Conservation (phyloP, 2,797 vertebrate species). For the Poecilia velifera region DNA sequence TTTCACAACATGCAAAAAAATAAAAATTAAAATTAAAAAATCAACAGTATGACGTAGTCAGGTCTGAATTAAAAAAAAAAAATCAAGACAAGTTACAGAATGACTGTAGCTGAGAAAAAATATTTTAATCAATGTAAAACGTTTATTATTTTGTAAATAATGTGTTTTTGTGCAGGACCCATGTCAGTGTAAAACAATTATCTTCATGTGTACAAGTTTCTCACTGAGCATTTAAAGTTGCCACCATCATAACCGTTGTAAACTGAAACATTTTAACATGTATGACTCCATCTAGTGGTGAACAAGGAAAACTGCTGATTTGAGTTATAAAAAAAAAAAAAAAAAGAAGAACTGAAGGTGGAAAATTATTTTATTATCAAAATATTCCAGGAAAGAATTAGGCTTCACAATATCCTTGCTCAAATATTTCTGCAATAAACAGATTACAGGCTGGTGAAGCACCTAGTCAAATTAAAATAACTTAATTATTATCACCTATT, state of each 20-base stretch:
- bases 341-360: background rate
- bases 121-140: slow-evolving; percentile 10
- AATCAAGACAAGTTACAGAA: background rate
- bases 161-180: slow-evolving; percentile 19
- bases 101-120: background rate
- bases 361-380: background rate
- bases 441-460: background rate
- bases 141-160: background rate
- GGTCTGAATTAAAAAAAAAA: background rate
- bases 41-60: background rate
- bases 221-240: background rate
- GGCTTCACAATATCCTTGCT: background rate
- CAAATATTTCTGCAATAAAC: background rate
- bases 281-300: slow-evolving; percentile 56
- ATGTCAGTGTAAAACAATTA: slow-evolving; percentile 24
- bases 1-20: background rate
- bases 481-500: background rate
- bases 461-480: background rate
- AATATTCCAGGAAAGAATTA: background rate
- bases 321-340: background rate
- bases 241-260: background rate
- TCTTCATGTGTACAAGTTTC: slow-evolving; percentile 2
- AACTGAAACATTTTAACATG: slow-evolving; percentile 12
- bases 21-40: background rate
- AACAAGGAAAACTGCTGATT: slow-evolving; percentile 2